These are phyloP conservation scores for Pachyramphus minor DNA, from an alignment of 2,113 vertebrate genomes.

Conservation along the genomic window DNA sequence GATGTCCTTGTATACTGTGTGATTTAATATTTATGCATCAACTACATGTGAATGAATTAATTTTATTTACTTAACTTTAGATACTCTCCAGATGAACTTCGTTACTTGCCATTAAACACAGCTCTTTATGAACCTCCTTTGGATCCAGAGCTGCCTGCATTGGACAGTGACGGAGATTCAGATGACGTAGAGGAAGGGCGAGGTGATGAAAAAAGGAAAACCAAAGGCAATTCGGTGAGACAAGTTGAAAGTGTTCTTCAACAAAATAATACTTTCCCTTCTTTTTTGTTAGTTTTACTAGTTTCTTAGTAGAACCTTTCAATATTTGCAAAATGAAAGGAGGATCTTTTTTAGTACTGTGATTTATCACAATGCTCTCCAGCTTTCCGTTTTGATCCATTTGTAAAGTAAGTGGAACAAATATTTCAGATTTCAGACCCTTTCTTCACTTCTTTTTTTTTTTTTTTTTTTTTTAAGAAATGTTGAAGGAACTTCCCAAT, in stretches of 20 bases:
- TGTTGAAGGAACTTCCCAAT: not conserved
- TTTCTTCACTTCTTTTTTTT: not conserved
- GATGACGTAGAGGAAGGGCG: conserved; percentile 89
- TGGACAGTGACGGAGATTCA: conserved; percentile 94
- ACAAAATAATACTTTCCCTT: not conserved
- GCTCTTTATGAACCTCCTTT: conserved; percentile 95
- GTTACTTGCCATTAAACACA: conserved; percentile 93
- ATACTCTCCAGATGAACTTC: conserved; percentile 95
- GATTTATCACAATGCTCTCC: not conserved
- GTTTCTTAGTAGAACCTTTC: not conserved
- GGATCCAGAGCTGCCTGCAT: conserved; percentile 90
- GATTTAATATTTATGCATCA: not conserved
- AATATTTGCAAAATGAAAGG: not conserved
- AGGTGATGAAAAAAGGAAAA: conserved; percentile 83
- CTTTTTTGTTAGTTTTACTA: not conserved
- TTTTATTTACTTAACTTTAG: conserved; percentile 56
- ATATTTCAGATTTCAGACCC: not conserved
- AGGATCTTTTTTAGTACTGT: not conserved
- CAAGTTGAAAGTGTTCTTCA: not conserved
- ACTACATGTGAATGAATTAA: not conserved
- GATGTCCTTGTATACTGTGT: not conserved
- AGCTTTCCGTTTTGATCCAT: not conserved
- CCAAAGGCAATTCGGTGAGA: conserved; percentile 82
- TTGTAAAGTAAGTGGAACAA: not conserved
- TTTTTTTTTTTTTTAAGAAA: not conserved